phyloP scores from a whole-genome alignment of 1,140 invertebrate genomes.

The Trachymyrmex cornetzi region DNA sequence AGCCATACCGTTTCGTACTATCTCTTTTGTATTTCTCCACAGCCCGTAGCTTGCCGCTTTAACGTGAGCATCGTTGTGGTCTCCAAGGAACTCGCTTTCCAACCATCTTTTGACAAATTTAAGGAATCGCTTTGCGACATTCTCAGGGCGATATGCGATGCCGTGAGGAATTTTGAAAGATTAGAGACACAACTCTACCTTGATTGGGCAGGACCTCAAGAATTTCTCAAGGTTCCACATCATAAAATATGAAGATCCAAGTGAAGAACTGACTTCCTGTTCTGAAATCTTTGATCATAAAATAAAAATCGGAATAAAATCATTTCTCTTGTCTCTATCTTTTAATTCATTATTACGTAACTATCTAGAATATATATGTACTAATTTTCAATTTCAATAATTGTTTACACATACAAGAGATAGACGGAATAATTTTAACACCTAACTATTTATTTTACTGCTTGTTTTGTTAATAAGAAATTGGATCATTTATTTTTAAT shows the following conservation, averaged over 20 bases:
- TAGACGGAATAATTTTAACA: too few species aligned
- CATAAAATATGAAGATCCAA: background rate
- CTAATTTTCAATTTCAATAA: background rate
- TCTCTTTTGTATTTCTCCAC: conserved; percentile 69
- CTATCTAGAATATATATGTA: background rate
- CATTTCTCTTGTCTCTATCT: background rate
- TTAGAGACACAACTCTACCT: conserved; percentile 91
- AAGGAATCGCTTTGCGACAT: conserved; percentile 90
- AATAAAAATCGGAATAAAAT: conserved; percentile 10
- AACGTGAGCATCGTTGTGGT: conserved; percentile 91
- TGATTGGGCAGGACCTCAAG: conserved; percentile 86
- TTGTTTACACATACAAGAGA: too few species aligned
- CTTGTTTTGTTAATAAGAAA: too few species aligned
- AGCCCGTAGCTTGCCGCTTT: conserved; percentile 91
- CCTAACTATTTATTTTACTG: too few species aligned
- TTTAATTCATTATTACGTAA: background rate
- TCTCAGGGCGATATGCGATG: conserved; percentile 91
- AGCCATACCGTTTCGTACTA: too few species aligned
- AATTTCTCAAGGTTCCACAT: conserved; percentile 86
- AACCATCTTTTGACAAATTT: conserved; percentile 93
- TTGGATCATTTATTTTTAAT: too few species aligned
- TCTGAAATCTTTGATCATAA: background rate
- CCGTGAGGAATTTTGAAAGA: conserved; percentile 90
- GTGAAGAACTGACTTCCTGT: background rate
- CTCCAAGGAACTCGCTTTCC: conserved; percentile 91